These are phyloP conservation scores for Agonopterix arenella DNA, from an alignment of 2,888 invertebrate species.

Conservation along the genomic window DNA sequence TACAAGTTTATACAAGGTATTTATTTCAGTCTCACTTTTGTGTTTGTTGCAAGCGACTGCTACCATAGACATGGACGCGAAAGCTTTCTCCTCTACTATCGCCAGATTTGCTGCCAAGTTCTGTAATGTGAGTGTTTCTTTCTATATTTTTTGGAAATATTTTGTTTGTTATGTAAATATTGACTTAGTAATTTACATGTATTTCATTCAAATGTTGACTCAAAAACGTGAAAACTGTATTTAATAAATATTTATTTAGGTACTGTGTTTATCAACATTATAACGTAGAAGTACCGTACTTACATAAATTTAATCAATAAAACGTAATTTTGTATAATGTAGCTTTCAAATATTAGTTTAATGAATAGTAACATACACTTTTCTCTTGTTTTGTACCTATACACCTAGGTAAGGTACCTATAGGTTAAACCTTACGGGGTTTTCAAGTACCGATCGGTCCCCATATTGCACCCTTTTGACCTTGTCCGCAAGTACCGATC, in stretches of 20 bases:
- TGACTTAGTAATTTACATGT: background rate
- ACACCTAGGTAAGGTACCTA: too few relatives aligned
- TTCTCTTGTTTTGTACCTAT: too few relatives aligned
- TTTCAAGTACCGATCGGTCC: too few relatives aligned
- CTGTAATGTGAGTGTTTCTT: constrained; percentile 61
- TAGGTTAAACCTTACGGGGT: too few relatives aligned
- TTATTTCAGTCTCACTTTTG: too few relatives aligned
- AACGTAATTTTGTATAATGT: too few relatives aligned
- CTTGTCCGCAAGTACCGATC: too few relatives aligned
- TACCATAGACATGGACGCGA: constrained; percentile 47
- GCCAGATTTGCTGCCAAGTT: constrained; percentile 64
- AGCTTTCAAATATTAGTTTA: too few relatives aligned
- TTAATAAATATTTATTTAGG: background rate
- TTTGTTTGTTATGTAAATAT: background rate
- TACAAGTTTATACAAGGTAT: too few relatives aligned
- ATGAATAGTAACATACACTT: too few relatives aligned
- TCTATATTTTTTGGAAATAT: background rate
- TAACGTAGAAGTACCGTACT: background rate
- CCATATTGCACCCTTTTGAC: too few relatives aligned
- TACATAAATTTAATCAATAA: background rate
- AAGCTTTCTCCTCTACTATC: constrained; percentile 48
- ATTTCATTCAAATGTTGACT: background rate
- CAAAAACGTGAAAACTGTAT: background rate
- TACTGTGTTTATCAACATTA: background rate
- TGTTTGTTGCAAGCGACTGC: constrained; percentile 1